These are phyloP conservation scores for Ditula angustiorana DNA, from an alignment of 2,888 invertebrate genomes.

Conservation along the genomic window DNA sequence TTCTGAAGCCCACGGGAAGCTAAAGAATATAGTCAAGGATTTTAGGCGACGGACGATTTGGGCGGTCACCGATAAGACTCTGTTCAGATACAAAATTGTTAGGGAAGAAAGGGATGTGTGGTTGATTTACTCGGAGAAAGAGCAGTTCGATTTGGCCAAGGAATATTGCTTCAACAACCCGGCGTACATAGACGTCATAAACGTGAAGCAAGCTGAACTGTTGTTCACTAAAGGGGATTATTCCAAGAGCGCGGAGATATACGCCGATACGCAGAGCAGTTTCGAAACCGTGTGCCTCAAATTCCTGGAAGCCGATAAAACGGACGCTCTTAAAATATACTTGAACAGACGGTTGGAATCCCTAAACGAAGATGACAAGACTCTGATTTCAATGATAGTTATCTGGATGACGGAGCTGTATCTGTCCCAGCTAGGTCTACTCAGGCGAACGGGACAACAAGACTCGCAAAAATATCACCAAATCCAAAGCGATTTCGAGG, in stretches of 20 bases:
- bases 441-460: conserved; percentile 80
- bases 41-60: conserved; percentile 92
- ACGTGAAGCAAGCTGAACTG: conserved; percentile 95
- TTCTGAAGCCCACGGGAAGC: conserved; percentile 91
- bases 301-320: conserved; percentile 92
- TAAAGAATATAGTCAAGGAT: conserved; percentile 93
- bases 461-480: conserved; percentile 82
- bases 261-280: conserved; percentile 95
- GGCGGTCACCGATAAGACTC: conserved; percentile 93
- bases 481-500: conserved; percentile 91
- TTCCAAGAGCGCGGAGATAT: conserved; percentile 93
- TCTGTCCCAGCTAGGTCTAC: conserved; percentile 93
- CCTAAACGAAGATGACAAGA: conserved; percentile 90
- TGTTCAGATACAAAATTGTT: conserved; percentile 93
- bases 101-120: conserved; percentile 95
- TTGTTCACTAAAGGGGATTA: conserved; percentile 92
- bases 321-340: conserved; percentile 94
- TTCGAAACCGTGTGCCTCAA: conserved; percentile 98
- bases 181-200: conserved; percentile 92
- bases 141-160: conserved; percentile 94
- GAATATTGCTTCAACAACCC: conserved; percentile 93
- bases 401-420: conserved; percentile 98
- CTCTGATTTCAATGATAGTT: conserved; percentile 96
- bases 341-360: conserved; percentile 93
- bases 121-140: conserved; percentile 94